Percentiles rank a stretch among this genome's conserved stretches.
Evolutionary conservation across 2,797 vertebrate genomes (phyloP).

Genomic region (Parotocinclus haroldoi): DNA sequence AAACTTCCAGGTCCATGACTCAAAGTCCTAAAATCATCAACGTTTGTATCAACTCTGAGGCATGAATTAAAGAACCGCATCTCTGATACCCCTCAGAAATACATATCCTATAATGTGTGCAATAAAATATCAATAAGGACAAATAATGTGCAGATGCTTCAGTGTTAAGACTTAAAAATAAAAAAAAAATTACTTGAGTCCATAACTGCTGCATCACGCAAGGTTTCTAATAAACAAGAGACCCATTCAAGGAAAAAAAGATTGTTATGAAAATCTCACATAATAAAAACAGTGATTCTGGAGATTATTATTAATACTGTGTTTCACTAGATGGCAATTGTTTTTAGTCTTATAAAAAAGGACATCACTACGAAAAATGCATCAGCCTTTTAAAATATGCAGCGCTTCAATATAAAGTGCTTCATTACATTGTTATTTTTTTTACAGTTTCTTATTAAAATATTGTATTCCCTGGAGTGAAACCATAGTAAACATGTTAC

Average conservation of each 20-base stretch:
- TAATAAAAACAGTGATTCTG: constrained; percentile 54
- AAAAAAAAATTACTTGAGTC: constrained; percentile 46
- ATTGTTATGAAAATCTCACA: constrained; percentile 49
- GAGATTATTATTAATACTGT: constrained; percentile 60
- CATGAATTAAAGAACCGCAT: constrained; percentile 19
- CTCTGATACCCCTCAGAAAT: constrained; percentile 10
- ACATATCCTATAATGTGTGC: constrained; percentile 6
- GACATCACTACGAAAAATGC: constrained; percentile 78
- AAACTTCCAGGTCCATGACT: constrained; percentile 8
- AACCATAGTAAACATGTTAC: constrained; percentile 84
- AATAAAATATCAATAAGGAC: constrained; percentile 33
- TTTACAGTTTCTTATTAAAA: constrained; percentile 82
- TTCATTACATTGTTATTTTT: constrained; percentile 75
- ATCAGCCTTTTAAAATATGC: constrained; percentile 77
- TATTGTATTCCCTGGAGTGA: constrained; percentile 80
- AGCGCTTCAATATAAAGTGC: constrained; percentile 81
- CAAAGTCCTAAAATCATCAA: constrained; percentile 24
- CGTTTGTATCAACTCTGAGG: constrained; percentile 29
- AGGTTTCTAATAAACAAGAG: constrained; percentile 44
- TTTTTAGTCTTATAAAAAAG: constrained; percentile 72
- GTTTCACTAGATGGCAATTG: constrained; percentile 57
- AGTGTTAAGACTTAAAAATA: constrained; percentile 38
- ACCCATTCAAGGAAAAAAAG: constrained; percentile 46
- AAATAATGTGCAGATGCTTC: constrained; percentile 39
- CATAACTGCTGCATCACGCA: constrained; percentile 46